A percentile compares a stretch with the other conserved stretches of the same genome.
These are phyloP conservation scores for Thera britannica DNA, from an alignment of 2,888 invertebrate species.

Conservation along the genomic window DNA sequence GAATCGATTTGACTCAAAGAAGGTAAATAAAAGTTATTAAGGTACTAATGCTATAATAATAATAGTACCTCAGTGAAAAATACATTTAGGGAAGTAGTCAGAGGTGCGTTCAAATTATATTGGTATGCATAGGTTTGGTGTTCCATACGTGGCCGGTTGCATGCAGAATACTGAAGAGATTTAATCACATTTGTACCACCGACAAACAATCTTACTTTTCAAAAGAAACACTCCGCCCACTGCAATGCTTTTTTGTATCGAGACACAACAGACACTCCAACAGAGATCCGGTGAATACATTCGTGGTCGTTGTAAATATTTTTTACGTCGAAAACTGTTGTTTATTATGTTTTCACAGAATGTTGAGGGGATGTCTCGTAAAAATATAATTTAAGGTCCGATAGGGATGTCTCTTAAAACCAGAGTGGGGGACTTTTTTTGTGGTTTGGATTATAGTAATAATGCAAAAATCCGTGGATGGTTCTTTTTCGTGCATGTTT, in stretches of 20 bases:
- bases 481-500: background rate
- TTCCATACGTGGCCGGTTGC: too few species aligned
- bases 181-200: background rate
- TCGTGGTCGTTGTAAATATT: conserved; percentile 53
- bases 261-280: conserved; percentile 63
- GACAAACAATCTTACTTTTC: background rate
- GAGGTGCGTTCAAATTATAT: too few species aligned
- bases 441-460: conserved; percentile 21
- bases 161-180: too few species aligned
- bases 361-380: conserved; percentile 42
- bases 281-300: conserved; percentile 55
- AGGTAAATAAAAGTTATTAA: too few species aligned
- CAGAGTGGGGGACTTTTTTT: conserved; percentile 23
- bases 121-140: too few species aligned
- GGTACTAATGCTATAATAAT: too few species aligned
- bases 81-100: too few species aligned
- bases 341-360: conserved; percentile 48
- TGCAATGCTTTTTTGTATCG: conserved; percentile 62
- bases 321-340: conserved; percentile 47
- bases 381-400: conserved; percentile 42
- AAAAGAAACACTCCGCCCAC: conserved; percentile 47
- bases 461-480: conserved; percentile 21
- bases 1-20: too few species aligned
- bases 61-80: too few species aligned
- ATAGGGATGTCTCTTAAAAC: conserved; percentile 34